Evolutionary conservation across 2,797 vertebrate genomes (phyloP), one percentile per base, ranked within the genome.

Genomic region (Spheniscus humboldti): DNA sequence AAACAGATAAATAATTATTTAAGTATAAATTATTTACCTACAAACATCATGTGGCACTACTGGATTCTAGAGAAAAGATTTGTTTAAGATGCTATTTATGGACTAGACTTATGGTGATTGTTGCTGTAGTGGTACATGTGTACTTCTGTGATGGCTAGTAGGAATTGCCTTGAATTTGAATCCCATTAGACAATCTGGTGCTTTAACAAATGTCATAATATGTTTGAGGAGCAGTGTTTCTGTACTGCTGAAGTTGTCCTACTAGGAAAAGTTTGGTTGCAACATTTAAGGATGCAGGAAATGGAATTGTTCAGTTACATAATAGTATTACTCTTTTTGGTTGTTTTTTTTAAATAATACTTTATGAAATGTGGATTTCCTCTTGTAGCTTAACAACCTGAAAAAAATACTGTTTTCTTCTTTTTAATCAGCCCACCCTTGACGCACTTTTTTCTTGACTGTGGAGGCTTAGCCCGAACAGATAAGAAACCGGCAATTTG

Each of bases 401-500:
- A 74, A 50, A 73, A 62, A 66, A 37, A 33, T 5, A 35, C 52
- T 94, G 1, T 85, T 85, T 76, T 95, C 73, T 96, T 85, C 13
- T 60, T 86, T 95, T 62, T 48, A 59, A 84, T 69, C 96, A 99
- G 99, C 95, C 99, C 99, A 20, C 99, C 99, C 59, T 97, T 99
- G 98, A 99, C 99, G 1, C 99, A 99, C 88, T 99, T 99, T 97
- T 99, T 99, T 96, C 98, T 99, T 64, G 99, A 99, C 95, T 99
- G 99, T 14, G 99, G 99, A 37, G 99, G 98, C 91, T 98, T 99
- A 94, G 99, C 99, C 71, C 98, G 98, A 95, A 99, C 99, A 5
- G 99, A 99, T 98, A 99, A 99, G 98, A 99, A 99, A 97, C 99
- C 99, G 1, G 99, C 99, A 6, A 99, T 99, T 91, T 99, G 99